These are phyloP conservation scores for Chromis chromis DNA, from an alignment of 2,797 vertebrate genomes.

Conservation along the genomic window DNA sequence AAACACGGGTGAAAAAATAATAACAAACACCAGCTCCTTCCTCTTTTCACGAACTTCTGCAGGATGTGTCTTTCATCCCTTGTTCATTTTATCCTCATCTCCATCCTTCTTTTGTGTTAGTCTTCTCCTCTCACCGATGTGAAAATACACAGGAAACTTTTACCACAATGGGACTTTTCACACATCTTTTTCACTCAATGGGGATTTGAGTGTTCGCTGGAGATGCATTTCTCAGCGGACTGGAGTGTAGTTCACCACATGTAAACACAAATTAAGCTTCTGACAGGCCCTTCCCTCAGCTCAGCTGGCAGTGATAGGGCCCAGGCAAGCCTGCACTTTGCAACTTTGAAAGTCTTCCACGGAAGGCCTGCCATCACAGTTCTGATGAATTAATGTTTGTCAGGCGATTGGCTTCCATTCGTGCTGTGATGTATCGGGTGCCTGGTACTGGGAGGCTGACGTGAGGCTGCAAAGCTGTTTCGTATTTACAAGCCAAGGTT, in stretches of 20 bases:
- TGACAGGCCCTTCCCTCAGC: conserved; percentile 57
- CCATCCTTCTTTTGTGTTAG: conserved; percentile 79
- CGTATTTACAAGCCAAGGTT: conserved; percentile 62
- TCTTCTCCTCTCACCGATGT: conserved; percentile 67
- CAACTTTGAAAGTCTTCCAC: conserved; percentile 58
- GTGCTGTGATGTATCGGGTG: conserved; percentile 68
- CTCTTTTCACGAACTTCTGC: conserved; percentile 69
- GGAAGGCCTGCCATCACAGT: conserved; percentile 56
- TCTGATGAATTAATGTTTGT: conserved; percentile 70
- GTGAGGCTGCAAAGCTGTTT: conserved; percentile 73
- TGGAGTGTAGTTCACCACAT: conserved; percentile 30
- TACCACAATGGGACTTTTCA: conserved; percentile 67
- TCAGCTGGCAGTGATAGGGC: conserved; percentile 50
- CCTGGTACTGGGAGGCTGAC: conserved; percentile 59
- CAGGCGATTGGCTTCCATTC: conserved; percentile 54
- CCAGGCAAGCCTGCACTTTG: conserved; percentile 59
- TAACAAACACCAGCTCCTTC: conserved; percentile 78
- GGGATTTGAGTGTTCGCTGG: conserved; percentile 45
- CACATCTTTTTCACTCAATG: conserved; percentile 66
- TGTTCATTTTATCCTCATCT: conserved; percentile 70
- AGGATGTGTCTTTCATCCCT: conserved; percentile 80
- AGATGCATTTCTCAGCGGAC: conserved; percentile 31
- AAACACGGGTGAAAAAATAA: conserved; percentile 73
- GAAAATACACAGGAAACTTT: conserved; percentile 76
- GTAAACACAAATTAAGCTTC: conserved; percentile 52